phyloP scores from a whole-genome alignment of 2,797 vertebrate genomes.

The Setipinna tenuifilis region DNA sequence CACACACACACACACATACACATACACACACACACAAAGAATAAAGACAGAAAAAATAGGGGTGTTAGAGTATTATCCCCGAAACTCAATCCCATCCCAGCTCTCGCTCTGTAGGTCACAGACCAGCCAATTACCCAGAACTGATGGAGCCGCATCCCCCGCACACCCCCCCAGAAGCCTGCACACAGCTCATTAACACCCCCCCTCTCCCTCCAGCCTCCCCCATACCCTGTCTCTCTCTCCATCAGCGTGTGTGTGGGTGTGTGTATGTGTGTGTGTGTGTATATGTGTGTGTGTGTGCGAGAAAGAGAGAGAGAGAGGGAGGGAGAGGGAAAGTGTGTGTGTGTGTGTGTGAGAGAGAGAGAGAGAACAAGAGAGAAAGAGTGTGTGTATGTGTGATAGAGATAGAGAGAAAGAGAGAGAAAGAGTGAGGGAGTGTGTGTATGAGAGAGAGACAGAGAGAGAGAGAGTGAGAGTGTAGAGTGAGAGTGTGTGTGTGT shows the following conservation, averaged over 20 bases:
- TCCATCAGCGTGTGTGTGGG: neutral
- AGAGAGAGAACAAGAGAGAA: no score
- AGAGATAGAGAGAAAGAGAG: no score
- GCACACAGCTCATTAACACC: neutral
- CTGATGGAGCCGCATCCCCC: neutral
- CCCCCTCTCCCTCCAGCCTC: neutral
- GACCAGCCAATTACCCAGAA: conserved; percentile 6
- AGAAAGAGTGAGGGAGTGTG: no score
- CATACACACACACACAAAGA: conserved; percentile 1
- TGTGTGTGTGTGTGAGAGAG: no score
- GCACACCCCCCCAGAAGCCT: neutral
- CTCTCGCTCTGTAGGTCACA: neutral
- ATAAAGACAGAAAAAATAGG: neutral
- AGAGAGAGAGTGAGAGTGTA: no score
- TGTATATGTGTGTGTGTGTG: no score
- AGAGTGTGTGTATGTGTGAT: no score
- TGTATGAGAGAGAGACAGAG: no score
- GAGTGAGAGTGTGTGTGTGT: no score
- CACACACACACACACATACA: neutral
- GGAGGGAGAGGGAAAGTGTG: no score
- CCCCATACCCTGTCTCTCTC: neutral
- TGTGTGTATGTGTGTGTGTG: no score
- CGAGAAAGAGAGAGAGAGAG: no score
- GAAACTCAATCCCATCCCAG: neutral
- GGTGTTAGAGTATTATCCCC: neutral